Percentiles rank a stretch among this genome's conserved stretches.
Evolutionary conservation across 1,140 invertebrate genomes (phyloP).

Genomic region (Dreissena polymorpha): DNA sequence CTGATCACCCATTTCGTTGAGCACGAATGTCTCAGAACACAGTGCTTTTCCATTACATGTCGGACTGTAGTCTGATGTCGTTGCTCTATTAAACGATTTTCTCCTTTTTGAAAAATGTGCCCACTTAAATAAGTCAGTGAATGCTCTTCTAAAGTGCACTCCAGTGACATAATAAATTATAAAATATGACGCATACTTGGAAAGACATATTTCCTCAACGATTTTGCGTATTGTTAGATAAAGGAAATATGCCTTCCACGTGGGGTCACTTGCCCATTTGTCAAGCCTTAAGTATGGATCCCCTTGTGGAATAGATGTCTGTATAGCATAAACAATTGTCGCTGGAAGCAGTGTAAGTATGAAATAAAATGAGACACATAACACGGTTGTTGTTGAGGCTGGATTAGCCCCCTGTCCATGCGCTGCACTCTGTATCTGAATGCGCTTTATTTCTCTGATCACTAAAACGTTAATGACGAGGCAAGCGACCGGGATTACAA

Average conservation of each 20-base stretch:
- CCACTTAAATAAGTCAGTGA: too few relatives aligned
- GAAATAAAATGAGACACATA: conserved; percentile 72
- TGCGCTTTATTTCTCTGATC: conserved; percentile 63
- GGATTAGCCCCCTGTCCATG: conserved; percentile 52
- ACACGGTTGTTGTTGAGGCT: conserved; percentile 71
- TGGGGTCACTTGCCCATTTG: conserved; percentile 55
- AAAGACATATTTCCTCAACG: conserved; percentile 71
- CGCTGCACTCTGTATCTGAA: conserved; percentile 60
- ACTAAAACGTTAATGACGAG: conserved; percentile 71
- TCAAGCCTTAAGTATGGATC: conserved; percentile 45
- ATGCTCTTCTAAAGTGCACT: conserved; percentile 64
- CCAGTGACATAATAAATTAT: conserved; percentile 74
- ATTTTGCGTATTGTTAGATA: conserved; percentile 67
- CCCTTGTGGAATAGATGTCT: conserved; percentile 54
- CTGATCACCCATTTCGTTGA: too few relatives aligned
- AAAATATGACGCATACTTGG: conserved; percentile 75
- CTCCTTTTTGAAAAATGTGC: too few relatives aligned
- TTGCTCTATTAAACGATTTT: too few relatives aligned
- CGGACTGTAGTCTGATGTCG: too few relatives aligned
- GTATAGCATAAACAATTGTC: conserved; percentile 66
- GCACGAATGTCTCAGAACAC: too few relatives aligned
- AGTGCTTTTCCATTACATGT: too few relatives aligned
- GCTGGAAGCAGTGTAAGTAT: conserved; percentile 72
- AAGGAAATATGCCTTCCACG: conserved; percentile 67
- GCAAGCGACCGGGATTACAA: conserved; percentile 64